These are phyloP conservation scores for Sitobion miscanthi DNA, from an alignment of 1,140 invertebrate genomes.

Conservation along the genomic window DNA sequence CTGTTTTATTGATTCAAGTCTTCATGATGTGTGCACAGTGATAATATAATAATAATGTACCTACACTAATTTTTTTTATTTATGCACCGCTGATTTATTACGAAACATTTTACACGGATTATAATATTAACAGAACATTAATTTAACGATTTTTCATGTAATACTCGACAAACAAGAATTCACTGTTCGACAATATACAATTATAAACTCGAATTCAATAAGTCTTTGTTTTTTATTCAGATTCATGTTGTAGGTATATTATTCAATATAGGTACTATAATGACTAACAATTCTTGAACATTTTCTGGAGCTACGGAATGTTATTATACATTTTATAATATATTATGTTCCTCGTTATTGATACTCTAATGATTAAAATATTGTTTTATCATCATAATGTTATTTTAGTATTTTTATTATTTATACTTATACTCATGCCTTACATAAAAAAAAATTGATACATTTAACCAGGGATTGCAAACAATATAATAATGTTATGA, in stretches of 20 bases:
- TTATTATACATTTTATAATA: neutral
- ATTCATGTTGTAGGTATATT: neutral
- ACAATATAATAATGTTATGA: too few relatives aligned
- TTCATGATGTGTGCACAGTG: neutral
- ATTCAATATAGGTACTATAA: neutral
- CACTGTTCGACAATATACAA: neutral
- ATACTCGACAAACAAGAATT: slow-evolving; percentile 12
- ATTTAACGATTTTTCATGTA: slow-evolving; percentile 13
- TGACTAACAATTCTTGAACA: neutral
- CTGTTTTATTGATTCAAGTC: neutral
- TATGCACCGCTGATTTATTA: neutral
- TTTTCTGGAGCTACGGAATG: neutral
- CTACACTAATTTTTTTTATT: neutral
- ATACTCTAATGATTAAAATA: too few relatives aligned
- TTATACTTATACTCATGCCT: too few relatives aligned
- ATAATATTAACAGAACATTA: slow-evolving; percentile 6
- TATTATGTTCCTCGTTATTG: neutral
- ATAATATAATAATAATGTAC: neutral
- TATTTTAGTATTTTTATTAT: too few relatives aligned
- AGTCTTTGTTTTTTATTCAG: neutral
- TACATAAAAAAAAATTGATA: too few relatives aligned
- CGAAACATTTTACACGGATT: neutral
- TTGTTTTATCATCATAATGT: too few relatives aligned
- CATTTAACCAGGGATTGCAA: too few relatives aligned
- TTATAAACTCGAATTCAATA: slow-evolving; percentile 25